These are phyloP conservation scores for Hybognathus amarus DNA, from an alignment of 2,797 vertebrate species.

Conservation along the genomic window DNA sequence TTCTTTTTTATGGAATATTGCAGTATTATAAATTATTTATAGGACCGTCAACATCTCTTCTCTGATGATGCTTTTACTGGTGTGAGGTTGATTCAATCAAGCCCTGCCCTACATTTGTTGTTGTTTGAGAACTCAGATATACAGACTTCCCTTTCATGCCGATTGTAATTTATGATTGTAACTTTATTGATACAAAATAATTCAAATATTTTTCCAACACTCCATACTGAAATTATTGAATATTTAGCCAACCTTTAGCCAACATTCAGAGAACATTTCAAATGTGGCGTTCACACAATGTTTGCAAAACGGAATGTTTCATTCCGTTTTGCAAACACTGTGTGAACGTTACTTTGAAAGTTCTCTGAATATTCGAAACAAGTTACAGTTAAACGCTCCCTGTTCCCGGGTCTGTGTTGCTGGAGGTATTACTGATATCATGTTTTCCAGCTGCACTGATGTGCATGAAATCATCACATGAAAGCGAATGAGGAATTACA, in stretches of 20 bases:
- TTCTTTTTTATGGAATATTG: background rate
- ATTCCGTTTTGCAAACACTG: background rate
- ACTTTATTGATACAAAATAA: background rate
- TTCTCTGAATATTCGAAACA: background rate
- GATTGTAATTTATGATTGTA: background rate
- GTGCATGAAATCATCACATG: background rate
- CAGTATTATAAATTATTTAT: background rate
- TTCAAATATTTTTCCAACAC: no score
- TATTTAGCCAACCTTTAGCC: background rate
- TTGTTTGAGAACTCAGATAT: background rate
- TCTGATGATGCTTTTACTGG: no score
- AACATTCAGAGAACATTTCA: no score
- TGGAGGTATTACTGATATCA: constrained; percentile 24
- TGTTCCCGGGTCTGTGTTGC: background rate
- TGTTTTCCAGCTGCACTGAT: constrained; percentile 27
- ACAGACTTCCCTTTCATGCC: background rate
- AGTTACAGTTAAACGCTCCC: background rate
- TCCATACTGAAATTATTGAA: background rate
- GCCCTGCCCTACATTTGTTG: background rate
- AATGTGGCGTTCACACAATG: no score
- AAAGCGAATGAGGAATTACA: background rate
- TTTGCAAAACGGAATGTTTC: background rate
- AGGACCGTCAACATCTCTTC: background rate
- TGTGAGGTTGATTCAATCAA: background rate
- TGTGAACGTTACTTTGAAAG: background rate